A percentile compares a stretch with the other conserved stretches of the same genome.
Evolutionary conservation across 2,113 vertebrate genomes (phyloP).

Genomic region (Cephalopholis sonnerati): DNA sequence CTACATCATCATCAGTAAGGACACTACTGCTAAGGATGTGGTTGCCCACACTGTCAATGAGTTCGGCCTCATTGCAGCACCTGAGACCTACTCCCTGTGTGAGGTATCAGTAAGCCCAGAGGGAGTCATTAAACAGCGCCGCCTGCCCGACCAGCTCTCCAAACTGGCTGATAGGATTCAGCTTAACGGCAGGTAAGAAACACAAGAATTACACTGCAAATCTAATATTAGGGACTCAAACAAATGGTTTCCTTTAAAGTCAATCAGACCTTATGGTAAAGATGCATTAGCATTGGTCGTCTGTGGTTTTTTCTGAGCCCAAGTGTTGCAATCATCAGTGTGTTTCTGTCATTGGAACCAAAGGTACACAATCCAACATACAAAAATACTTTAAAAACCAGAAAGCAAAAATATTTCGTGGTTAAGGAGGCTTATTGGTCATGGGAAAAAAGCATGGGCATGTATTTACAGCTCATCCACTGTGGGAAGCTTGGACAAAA

Average conservation of each 20-base stretch:
- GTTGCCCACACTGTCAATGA: conserved; percentile 92
- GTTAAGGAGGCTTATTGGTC: background rate
- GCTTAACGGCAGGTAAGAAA: conserved; percentile 93
- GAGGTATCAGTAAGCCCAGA: conserved; percentile 96
- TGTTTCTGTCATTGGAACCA: background rate
- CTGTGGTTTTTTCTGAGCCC: background rate
- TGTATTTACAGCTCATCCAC: conserved; percentile 8
- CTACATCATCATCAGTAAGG: conserved; percentile 98
- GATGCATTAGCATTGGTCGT: too few species aligned
- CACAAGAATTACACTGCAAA: background rate
- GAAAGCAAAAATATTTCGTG: background rate
- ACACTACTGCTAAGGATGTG: conserved; percentile 97
- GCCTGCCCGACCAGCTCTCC: conserved; percentile 95
- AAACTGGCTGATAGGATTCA: conserved; percentile 97
- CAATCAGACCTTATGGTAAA: background rate
- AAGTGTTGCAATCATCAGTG: background rate
- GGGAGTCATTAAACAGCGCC: conserved; percentile 95
- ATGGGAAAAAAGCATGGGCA: background rate
- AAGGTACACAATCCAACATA: background rate
- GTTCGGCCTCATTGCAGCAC: conserved; percentile 88
- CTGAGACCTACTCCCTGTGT: conserved; percentile 94
- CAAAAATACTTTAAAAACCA: background rate
- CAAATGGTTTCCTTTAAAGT: background rate
- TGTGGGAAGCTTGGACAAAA: conserved; percentile 15
- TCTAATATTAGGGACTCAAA: background rate